Percentiles rank a stretch among this genome's conserved stretches.
These are phyloP conservation scores for Lepus timidus DNA, from an alignment of 2,113 vertebrate species.

Conservation along the genomic window DNA sequence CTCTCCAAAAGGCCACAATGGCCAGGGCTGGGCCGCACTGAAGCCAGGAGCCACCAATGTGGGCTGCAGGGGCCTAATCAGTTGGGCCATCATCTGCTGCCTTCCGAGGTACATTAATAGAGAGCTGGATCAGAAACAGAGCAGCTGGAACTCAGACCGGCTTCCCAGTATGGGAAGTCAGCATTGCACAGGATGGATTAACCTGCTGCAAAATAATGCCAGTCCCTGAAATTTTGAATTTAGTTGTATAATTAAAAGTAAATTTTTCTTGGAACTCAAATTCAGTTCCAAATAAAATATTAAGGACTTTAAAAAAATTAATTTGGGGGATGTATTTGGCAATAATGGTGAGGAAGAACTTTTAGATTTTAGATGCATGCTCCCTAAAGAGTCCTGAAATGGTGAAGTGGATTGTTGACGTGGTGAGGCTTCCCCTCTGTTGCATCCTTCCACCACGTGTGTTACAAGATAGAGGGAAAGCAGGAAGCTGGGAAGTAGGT, in stretches of 20 bases:
- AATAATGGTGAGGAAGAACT: constrained; percentile 3
- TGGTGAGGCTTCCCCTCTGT: not conserved
- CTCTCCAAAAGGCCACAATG: too few relatives aligned
- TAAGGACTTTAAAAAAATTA: constrained; percentile 31
- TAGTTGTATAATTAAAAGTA: not conserved
- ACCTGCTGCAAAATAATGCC: too few relatives aligned
- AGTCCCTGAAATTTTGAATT: not conserved
- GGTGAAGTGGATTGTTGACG: not conserved
- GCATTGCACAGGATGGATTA: too few relatives aligned
- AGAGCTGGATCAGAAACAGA: too few relatives aligned
- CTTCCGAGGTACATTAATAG: too few relatives aligned
- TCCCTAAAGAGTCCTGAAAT: not conserved
- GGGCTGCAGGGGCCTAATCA: too few relatives aligned
- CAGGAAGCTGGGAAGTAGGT: not conserved
- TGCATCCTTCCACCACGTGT: not conserved
- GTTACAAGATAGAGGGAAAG: not conserved
- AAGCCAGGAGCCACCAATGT: too few relatives aligned
- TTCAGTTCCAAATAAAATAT: constrained; percentile 23
- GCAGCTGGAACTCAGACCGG: too few relatives aligned
- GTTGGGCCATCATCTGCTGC: too few relatives aligned
- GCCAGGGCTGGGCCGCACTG: too few relatives aligned
- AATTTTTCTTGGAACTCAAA: constrained; percentile 35
- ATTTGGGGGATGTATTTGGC: constrained; percentile 23
- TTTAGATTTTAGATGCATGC: constrained; percentile 22
- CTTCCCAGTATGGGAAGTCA: too few relatives aligned